Percentiles rank a stretch among this genome's conserved stretches.
phyloP scores from a whole-genome alignment of 2,888 invertebrate genomes.

The Nemapogon koenigi region DNA sequence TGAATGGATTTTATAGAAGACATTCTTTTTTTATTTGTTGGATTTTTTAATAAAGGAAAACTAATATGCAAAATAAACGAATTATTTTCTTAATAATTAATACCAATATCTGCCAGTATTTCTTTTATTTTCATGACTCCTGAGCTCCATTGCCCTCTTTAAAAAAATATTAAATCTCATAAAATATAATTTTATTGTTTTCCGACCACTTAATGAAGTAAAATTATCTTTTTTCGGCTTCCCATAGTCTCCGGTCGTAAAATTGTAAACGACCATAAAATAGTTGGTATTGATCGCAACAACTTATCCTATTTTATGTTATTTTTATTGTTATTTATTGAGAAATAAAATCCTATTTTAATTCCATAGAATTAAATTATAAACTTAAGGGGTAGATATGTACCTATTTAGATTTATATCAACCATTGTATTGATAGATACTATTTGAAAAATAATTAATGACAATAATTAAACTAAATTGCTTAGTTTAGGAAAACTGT shows the following conservation, averaged over 20 bases:
- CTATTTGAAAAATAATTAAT: too few relatives aligned
- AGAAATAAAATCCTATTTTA: slow-evolving; percentile 35
- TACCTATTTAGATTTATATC: too few relatives aligned
- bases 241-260: slow-evolving; percentile 43
- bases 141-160: too few relatives aligned
- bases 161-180: slow-evolving; percentile 27
- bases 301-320: slow-evolving; percentile 58
- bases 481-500: too few relatives aligned
- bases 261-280: slow-evolving; percentile 41
- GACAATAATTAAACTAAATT: too few relatives aligned
- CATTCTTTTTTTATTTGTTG: slow-evolving; percentile 6
- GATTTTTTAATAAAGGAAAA: too few relatives aligned
- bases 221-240: slow-evolving; percentile 53
- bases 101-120: too few relatives aligned
- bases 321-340: slow-evolving; percentile 62
- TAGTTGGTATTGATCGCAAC: slow-evolving; percentile 47
- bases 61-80: too few relatives aligned
- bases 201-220: slow-evolving; percentile 51
- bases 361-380: slow-evolving; percentile 3
- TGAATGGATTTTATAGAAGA: slow-evolving; percentile 22
- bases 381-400: slow-evolving; percentile 6
- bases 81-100: too few relatives aligned
- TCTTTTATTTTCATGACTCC: too few relatives aligned
- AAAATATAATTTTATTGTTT: slow-evolving; percentile 53
- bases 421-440: too few relatives aligned